Evolutionary conservation across 2,113 vertebrate genomes (phyloP), one percentile per base, ranked within the genome.

Genomic region (Serinus canaria): DNA sequence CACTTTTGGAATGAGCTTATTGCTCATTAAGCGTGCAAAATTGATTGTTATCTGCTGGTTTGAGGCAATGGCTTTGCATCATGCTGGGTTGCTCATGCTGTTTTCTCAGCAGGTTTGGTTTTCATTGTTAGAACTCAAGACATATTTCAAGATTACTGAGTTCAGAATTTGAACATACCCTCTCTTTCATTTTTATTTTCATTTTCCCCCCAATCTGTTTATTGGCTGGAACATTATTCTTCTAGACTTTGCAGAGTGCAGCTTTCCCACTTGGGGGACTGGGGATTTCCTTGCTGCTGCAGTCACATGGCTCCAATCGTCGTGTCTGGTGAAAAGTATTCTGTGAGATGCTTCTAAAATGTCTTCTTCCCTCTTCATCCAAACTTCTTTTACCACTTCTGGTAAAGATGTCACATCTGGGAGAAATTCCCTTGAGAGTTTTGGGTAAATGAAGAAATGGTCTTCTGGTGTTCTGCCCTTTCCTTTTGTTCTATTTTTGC

Each of bases 201-300:
- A 2, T 8, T 35, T 3, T 0, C 22, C 2, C 28, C 15, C 18
- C 33, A 10, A 0, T 64, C 28, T 63, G 4, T n/a, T 87, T 27
- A 33, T 52, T 82, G 66, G 19, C 24, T 70, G 53, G 43, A 31
- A 62, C 3, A 2, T 75, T 31, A 22, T 46, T 76, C 21, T 39
- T 83, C 5, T 8, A 22, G 37, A 37, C 17, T 67, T 70, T 37
- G 16, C 21, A 35, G 67, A 28, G n/a, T 44, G 79, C 30, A 63
- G 76, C 14, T 89, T 88, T 49, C 53, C 27, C 21, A 1, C 13
- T 7, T 8, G 12, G 30, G 37, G 27, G 7, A 44, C 19, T 10
- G 35, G 15, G 16, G 10, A 9, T 28, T 35, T 84, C 30, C 35
- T 43, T 66, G 75, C 20, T 50, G 59, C 10, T 83, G 5, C 18